Evolutionary conservation across 1,140 invertebrate species (phyloP).

Genomic region (Panagrolaimus sp.): DNA sequence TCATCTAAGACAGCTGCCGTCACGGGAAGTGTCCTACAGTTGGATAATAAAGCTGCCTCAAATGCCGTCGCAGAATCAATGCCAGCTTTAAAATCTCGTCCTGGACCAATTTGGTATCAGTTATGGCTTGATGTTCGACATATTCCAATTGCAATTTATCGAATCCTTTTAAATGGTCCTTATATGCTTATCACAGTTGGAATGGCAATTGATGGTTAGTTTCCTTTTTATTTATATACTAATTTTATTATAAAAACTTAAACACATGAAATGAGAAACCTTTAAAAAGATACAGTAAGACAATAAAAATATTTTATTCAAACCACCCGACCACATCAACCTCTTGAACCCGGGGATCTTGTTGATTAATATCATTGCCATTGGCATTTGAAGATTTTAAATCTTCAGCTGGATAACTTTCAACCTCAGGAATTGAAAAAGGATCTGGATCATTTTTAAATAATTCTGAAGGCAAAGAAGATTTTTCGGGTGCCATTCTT

Average conservation of each 20-base stretch:
- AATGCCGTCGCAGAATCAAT: conserved; percentile 44
- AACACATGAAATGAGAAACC: too few species aligned
- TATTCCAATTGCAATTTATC: conserved; percentile 57
- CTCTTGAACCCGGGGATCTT: conserved; percentile 14
- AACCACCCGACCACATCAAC: conserved; percentile 14
- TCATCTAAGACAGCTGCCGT: conserved; percentile 52
- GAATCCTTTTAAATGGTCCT: conserved; percentile 51
- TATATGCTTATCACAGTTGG: conserved; percentile 58
- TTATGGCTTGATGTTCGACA: conserved; percentile 58
- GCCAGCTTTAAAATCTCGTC: conserved; percentile 43
- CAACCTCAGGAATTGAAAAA: too few species aligned
- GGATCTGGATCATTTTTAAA: too few species aligned
- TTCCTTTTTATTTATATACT: too few species aligned
- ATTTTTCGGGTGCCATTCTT: too few species aligned
- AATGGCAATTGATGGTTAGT: conserved; percentile 58
- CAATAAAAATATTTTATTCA: conserved; percentile 1
- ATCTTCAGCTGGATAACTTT: neutral
- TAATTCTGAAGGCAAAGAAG: too few species aligned
- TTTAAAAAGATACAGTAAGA: too few species aligned
- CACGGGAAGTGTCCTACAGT: conserved; percentile 27
- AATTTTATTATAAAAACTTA: neutral
- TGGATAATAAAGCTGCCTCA: conserved; percentile 42
- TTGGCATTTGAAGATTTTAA: too few species aligned
- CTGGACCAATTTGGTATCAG: conserved; percentile 57
- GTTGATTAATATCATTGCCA: conserved; percentile 11